Percentiles rank a stretch among this genome's conserved stretches.
phyloP scores from a whole-genome alignment of 2,113 vertebrate species.

The Ginglymostoma cirratum region DNA sequence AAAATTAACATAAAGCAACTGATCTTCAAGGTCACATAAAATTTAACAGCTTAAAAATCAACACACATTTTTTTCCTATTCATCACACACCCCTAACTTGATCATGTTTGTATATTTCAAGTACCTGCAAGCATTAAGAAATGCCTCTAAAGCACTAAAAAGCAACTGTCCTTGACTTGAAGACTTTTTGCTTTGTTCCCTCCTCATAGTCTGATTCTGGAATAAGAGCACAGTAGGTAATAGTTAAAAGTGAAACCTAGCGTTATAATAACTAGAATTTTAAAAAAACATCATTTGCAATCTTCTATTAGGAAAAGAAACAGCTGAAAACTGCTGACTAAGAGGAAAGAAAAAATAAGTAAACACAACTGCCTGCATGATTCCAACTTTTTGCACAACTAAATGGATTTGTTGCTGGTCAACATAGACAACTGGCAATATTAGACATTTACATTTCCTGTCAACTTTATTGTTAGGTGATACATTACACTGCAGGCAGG shows the following conservation, averaged over 20 bases:
- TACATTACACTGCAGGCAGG: background rate
- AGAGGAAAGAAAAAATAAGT: background rate
- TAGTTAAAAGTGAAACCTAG: background rate
- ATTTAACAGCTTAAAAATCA: background rate
- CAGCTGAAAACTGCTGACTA: background rate
- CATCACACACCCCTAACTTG: background rate
- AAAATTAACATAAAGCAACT: background rate
- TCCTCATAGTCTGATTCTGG: slow-evolving; percentile 46
- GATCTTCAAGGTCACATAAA: background rate
- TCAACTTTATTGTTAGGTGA: background rate
- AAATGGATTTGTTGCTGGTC: background rate
- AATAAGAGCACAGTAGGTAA: slow-evolving; percentile 1
- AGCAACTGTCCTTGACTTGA: slow-evolving; percentile 59
- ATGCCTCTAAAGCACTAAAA: slow-evolving; percentile 65
- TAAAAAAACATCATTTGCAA: background rate
- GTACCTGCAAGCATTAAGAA: slow-evolving; percentile 84
- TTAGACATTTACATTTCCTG: background rate
- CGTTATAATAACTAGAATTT: background rate
- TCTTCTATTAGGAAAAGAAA: background rate
- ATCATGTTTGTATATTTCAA: slow-evolving; percentile 33
- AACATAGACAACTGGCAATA: background rate
- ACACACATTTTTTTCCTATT: background rate
- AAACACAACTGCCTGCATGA: background rate
- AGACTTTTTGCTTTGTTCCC: slow-evolving; percentile 46
- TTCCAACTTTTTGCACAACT: background rate